phyloP scores from a whole-genome alignment of 2,113 vertebrate genomes.

The Polyodon spathula region DNA sequence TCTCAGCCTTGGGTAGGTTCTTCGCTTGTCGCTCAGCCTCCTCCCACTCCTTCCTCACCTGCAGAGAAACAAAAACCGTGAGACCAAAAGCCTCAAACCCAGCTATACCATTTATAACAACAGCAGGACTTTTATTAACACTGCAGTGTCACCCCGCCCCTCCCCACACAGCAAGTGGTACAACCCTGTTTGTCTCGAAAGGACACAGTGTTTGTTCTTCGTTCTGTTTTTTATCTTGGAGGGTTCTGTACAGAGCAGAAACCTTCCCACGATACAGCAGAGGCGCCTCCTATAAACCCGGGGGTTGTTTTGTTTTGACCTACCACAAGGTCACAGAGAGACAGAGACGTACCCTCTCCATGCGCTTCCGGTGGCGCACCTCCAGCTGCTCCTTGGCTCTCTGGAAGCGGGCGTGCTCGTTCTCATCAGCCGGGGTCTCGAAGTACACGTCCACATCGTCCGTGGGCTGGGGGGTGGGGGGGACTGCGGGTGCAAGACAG shows the following conservation, averaged over 20 bases:
- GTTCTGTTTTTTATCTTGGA: no score
- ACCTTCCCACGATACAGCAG: no score
- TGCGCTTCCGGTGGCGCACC: conserved; percentile 85
- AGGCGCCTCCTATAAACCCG: no score
- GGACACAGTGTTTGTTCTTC: no score
- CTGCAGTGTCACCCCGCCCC: no score
- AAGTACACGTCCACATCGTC: conserved; percentile 96
- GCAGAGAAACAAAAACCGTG: conserved; percentile 10
- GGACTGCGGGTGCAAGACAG: conserved; percentile 49
- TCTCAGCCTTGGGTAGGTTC: conserved; percentile 88
- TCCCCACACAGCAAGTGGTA: no score
- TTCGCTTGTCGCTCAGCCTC: conserved; percentile 89
- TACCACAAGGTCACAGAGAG: no score
- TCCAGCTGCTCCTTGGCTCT: conserved; percentile 95
- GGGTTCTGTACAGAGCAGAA: no score
- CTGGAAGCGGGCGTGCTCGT: conserved; percentile 92
- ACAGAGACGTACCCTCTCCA: conserved; percentile 97
- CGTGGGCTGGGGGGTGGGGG: conserved; percentile 71
- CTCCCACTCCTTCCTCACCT: conserved; percentile 97
- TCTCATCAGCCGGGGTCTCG: conserved; percentile 88
- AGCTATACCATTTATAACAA: neutral
- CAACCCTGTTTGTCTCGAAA: no score
- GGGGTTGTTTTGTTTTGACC: no score
- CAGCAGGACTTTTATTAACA: no score
- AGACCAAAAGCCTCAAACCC: neutral